Evolutionary conservation across 1,140 invertebrate species (phyloP).

Genomic region (Calycopis cecrops): DNA sequence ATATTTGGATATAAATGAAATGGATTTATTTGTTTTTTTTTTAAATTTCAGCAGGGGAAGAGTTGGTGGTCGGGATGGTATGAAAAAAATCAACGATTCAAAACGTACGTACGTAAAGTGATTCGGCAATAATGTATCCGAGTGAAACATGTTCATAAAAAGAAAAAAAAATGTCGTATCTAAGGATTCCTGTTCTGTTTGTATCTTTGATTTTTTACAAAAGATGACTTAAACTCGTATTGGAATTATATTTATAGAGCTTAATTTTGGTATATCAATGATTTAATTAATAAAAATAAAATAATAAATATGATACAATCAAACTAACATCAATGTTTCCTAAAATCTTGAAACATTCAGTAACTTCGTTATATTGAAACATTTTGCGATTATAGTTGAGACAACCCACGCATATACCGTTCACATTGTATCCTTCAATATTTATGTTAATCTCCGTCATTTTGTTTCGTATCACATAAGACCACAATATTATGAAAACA

Average conservation of each 20-base stretch:
- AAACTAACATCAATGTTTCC: conserved; percentile 60
- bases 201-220: conserved; percentile 21
- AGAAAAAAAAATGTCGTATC: conserved; percentile 31
- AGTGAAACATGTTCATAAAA: neutral
- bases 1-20: no score
- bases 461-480: conserved; percentile 18
- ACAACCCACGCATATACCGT: conserved; percentile 63
- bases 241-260: no score
- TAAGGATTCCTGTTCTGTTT: conserved; percentile 50
- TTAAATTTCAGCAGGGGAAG: no score
- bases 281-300: no score
- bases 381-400: conserved; percentile 59
- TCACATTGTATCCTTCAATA: conserved; percentile 68
- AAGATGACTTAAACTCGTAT: neutral
- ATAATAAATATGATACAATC: neutral
- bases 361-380: conserved; percentile 43
- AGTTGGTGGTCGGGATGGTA: no score
- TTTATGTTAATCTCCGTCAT: conserved; percentile 68
- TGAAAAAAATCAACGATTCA: no score
- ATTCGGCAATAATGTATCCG: neutral
- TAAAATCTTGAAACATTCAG: conserved; percentile 48
- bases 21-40: no score
- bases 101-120: neutral
- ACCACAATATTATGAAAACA: conserved; percentile 20
- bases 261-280: no score